Conservation (phyloP, 2,888 invertebrate genomes). For the Electrophaes corylata region DNA sequence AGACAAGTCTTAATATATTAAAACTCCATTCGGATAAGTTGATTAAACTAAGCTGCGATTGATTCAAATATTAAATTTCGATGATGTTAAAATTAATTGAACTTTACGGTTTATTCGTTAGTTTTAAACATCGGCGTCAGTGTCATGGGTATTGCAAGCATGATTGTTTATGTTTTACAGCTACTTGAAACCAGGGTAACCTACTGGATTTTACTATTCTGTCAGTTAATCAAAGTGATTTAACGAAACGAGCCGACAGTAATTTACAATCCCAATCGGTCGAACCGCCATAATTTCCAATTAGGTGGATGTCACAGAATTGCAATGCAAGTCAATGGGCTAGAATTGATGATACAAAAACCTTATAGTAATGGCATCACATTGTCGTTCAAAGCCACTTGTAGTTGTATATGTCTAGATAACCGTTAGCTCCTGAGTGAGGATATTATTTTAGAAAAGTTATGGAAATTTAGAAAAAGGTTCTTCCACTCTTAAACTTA, state of each 20-base stretch:
- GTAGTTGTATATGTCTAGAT: neutral
- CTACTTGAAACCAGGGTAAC: conserved; percentile 36
- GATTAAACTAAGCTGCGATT: too few species aligned
- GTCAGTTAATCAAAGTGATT: conserved; percentile 69
- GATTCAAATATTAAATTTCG: too few species aligned
- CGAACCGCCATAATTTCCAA: conserved; percentile 71
- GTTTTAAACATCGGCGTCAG: neutral
- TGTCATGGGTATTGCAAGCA: neutral
- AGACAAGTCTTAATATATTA: neutral
- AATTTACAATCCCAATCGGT: conserved; percentile 66
- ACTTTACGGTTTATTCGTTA: neutral
- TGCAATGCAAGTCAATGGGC: conserved; percentile 44
- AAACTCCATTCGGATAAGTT: too few species aligned
- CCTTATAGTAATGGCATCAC: conserved; percentile 57
- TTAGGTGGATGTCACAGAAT: conserved; percentile 60
- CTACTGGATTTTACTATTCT: conserved; percentile 48
- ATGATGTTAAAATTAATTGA: too few species aligned
- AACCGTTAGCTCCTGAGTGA: neutral
- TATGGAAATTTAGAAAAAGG: too few species aligned
- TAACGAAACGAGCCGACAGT: conserved; percentile 60
- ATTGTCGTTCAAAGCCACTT: conserved; percentile 51
- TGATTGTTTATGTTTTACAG: conserved; percentile 1
- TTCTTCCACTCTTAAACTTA: too few species aligned
- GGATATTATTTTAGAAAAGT: neutral
- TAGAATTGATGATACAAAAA: conserved; percentile 59